A percentile compares a stretch with the other conserved stretches of the same genome.
These are phyloP conservation scores for Conops quadrifasciatus DNA, from an alignment of 2,888 invertebrate genomes.

Conservation along the genomic window DNA sequence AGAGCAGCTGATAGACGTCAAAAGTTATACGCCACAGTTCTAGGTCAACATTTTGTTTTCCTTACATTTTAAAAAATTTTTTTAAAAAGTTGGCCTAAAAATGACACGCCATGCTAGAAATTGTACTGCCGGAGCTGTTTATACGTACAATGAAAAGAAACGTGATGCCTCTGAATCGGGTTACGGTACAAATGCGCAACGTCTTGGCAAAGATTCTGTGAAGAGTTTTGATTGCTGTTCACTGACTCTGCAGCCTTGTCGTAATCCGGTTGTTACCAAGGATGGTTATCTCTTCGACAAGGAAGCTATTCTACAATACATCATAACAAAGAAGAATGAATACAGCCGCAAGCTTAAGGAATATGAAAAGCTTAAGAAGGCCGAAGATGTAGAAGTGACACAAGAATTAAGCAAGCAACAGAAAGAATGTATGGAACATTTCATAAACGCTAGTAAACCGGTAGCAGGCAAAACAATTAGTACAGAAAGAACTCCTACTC, in stretches of 20 bases:
- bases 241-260: constrained; percentile 94
- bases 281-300: constrained; percentile 97
- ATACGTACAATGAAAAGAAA: constrained; percentile 97
- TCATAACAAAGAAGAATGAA: constrained; percentile 93
- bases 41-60: neutral
- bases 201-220: constrained; percentile 67
- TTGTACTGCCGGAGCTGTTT: constrained; percentile 97
- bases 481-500: constrained; percentile 11
- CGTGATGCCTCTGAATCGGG: constrained; percentile 95
- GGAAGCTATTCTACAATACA: constrained; percentile 94
- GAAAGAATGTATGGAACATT: constrained; percentile 78
- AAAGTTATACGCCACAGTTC: neutral
- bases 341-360: constrained; percentile 89
- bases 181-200: constrained; percentile 67
- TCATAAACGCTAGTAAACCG: constrained; percentile 81
- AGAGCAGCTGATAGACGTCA: constrained; percentile 21
- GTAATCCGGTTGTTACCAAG: constrained; percentile 87
- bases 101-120: constrained; percentile 98
- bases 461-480: constrained; percentile 51
- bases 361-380: constrained; percentile 86
- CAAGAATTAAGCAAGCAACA: constrained; percentile 67
- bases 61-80: constrained; percentile 7
- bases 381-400: constrained; percentile 75
- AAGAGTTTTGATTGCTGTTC: constrained; percentile 98
- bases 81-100: neutral